Percentiles rank a stretch among this genome's conserved stretches.
Evolutionary conservation across 1,140 invertebrate species (phyloP).

Genomic region (Fopius arisanus): DNA sequence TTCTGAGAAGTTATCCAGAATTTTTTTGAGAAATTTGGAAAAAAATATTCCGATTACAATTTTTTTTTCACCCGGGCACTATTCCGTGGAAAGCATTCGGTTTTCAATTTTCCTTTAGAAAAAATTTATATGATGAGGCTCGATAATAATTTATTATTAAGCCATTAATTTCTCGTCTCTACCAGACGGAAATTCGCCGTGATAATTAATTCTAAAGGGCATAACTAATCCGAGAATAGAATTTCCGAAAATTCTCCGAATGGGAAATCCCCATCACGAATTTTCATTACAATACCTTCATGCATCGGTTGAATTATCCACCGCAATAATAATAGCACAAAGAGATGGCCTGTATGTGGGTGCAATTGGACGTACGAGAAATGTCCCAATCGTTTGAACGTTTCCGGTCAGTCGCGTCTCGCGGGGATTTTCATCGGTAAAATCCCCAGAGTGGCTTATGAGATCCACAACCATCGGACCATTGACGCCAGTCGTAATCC

Average conservation of each 20-base stretch:
- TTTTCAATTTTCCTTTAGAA: too few species aligned
- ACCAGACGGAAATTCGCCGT: not conserved
- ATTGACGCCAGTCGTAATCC: conserved; percentile 8
- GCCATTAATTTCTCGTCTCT: too few species aligned
- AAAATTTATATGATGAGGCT: too few species aligned
- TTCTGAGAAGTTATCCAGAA: too few species aligned
- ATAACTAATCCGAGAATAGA: not conserved
- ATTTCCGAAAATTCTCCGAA: not conserved
- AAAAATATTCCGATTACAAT: too few species aligned
- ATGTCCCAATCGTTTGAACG: conserved; percentile 7
- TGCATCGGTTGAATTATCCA: not conserved
- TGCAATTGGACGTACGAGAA: not conserved
- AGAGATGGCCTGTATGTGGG: not conserved
- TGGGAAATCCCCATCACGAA: not conserved
- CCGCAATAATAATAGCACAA: conserved; percentile 1
- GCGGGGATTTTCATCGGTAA: conserved; percentile 10
- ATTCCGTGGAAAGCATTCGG: too few species aligned
- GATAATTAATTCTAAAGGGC: not conserved
- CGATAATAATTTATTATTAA: too few species aligned
- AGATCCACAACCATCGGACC: not conserved
- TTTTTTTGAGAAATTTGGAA: too few species aligned
- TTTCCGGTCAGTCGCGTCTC: conserved; percentile 5
- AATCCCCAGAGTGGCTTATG: conserved; percentile 2
- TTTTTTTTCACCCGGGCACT: too few species aligned
- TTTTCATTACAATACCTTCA: not conserved